Evolutionary conservation across 2,113 vertebrate genomes (phyloP), one percentile per base, ranked within the genome.

Genomic region (Panthera tigris): DNA sequence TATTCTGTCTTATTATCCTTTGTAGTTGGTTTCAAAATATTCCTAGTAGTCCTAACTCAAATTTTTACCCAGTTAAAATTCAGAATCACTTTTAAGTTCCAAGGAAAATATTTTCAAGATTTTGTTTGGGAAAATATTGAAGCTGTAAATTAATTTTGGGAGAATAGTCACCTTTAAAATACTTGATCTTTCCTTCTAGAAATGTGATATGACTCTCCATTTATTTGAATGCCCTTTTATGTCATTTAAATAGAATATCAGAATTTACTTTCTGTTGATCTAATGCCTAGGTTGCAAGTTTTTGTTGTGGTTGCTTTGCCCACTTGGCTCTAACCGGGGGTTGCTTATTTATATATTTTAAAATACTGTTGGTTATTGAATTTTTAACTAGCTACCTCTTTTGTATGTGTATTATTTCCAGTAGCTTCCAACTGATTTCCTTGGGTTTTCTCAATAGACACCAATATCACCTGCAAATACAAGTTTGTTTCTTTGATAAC

Each of bases 11-110:
- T 92, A 55, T 15, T 91, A 57, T 73, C 79, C 50, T 79, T 82
- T 96, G 52, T 89, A 61, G 61, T 33, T 78, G 23, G 80, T 92
- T 95, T 84, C 80, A 96, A 81, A 87, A 68, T 97, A 33, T 76
- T 61, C 84, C 66, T 89, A 27, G 18, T 81, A 71, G 78, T 87
- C 65, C 21, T 89, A 52, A 13, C 48, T 89, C 79, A 92, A 9
- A 73, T 52, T 76, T 94, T 92, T 39, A 69, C 29, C 41, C 71
- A 71, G 18, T 52, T 93, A 48, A 97, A 89, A 69, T 91, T 85
- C 82, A 93, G 79, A 91, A 89, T 93, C 78, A 52, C 57, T 95
- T 87, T 80, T 73, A 93, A 23, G 9, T 86, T 82, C 23, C 87
- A 96, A 33, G 39, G 57, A 90, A 96, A 89, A 94, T 82, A 85